phyloP scores from a whole-genome alignment of 2,113 vertebrate species.

The Variabilichromis moorii region DNA sequence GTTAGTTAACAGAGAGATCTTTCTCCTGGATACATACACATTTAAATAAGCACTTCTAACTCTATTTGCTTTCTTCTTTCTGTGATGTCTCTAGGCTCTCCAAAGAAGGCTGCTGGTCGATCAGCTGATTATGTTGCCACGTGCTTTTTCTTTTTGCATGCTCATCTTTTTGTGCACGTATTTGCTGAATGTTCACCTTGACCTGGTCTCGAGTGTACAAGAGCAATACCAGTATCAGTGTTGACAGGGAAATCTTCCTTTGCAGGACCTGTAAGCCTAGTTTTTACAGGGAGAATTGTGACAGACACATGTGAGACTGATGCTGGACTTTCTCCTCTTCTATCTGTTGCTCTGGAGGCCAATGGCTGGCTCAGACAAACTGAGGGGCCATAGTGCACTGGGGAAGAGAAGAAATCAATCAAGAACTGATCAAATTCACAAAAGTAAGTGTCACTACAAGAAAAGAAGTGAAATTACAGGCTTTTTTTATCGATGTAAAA shows the following conservation, averaged over 20 bases:
- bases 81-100: neutral
- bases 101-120: neutral
- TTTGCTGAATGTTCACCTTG: neutral
- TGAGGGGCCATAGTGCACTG: slow-evolving; percentile 17
- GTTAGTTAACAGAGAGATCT: slow-evolving; percentile 8
- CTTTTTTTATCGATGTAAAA: rapidly evolving
- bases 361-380: neutral
- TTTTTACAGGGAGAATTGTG: neutral
- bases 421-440: neutral
- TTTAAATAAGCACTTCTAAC: neutral
- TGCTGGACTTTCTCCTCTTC: slow-evolving; percentile 35
- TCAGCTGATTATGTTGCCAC: neutral
- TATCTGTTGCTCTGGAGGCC: slow-evolving; percentile 35
- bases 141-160: neutral
- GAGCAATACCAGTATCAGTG: slow-evolving; percentile 17
- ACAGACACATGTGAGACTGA: neutral
- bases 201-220: slow-evolving; percentile 3
- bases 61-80: neutral
- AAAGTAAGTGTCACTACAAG: neutral
- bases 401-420: neutral
- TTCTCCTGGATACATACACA: neutral
- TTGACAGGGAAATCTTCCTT: neutral
- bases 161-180: neutral
- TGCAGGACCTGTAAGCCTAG: neutral
- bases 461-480: neutral